Conservation (phyloP, 1,140 invertebrate species). For the Dendroctonus valens region DNA sequence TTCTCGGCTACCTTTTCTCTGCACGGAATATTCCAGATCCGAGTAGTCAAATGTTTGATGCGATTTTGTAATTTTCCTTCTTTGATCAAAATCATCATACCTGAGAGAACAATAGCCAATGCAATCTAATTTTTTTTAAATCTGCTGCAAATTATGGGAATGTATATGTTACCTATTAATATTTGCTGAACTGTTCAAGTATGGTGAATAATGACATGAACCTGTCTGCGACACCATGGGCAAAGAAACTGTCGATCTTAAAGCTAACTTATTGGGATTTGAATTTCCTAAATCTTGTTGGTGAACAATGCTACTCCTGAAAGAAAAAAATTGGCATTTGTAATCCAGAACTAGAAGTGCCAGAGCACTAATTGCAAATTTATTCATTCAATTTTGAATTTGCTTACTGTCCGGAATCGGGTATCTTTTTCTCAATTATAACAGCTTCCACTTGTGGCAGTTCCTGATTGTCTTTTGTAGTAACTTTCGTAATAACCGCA, state of each 20-base stretch:
- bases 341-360: too few species aligned
- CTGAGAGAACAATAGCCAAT: conserved; percentile 44
- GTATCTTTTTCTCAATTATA: too few species aligned
- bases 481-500: too few species aligned
- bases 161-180: conserved; percentile 11
- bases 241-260: conserved; percentile 44
- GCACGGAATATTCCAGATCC: conserved; percentile 42
- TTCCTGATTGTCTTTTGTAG: too few species aligned
- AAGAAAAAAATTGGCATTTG: background rate
- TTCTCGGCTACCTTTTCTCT: conserved; percentile 57
- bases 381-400: too few species aligned
- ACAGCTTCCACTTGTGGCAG: too few species aligned
- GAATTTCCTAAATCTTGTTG: conserved; percentile 47
- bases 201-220: conserved; percentile 18
- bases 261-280: conserved; percentile 42
- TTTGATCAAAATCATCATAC: conserved; percentile 54
- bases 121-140: conserved; percentile 1
- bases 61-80: conserved; percentile 57
- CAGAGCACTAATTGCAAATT: too few species aligned
- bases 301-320: background rate
- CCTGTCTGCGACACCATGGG: conserved; percentile 39
- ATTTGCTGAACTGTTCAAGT: conserved; percentile 17
- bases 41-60: conserved; percentile 53
- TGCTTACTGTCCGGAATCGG: too few species aligned
- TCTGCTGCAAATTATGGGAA: background rate